Percentiles rank a stretch among this genome's conserved stretches.
These are phyloP conservation scores for Ceryle rudis DNA, from an alignment of 2,797 vertebrate genomes.

Conservation along the genomic window DNA sequence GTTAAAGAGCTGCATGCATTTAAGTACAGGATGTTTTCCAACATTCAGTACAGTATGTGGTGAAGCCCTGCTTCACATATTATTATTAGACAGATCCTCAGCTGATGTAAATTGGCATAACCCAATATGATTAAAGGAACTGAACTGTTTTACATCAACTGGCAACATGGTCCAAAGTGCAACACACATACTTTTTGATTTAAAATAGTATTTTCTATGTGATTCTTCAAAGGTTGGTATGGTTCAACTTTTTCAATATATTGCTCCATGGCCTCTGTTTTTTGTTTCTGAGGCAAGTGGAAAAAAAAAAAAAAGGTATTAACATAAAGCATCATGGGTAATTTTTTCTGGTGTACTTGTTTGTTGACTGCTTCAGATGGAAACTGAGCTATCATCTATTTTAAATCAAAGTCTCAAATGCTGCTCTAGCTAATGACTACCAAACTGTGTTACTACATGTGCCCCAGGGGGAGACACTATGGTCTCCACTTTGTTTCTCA, in stretches of 20 bases:
- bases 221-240: conserved; percentile 60
- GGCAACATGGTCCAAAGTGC: conserved; percentile 46
- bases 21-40: conserved; percentile 75
- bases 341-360: neutral
- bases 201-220: conserved; percentile 66
- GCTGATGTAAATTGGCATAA: conserved; percentile 62
- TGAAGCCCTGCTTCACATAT: conserved; percentile 40
- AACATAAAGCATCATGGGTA: conserved; percentile 24
- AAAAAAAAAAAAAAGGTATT: neutral
- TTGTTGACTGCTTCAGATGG: conserved; percentile 29
- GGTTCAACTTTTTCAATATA: conserved; percentile 13
- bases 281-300: conserved; percentile 46
- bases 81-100: conserved; percentile 66
- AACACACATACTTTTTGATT: conserved; percentile 71
- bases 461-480: neutral
- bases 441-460: neutral
- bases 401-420: conserved; percentile 44
- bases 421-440: neutral
- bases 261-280: neutral
- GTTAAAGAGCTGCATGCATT: conserved; percentile 67
- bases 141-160: conserved; percentile 67
- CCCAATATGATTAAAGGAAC: conserved; percentile 54
- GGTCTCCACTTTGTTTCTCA: neutral
- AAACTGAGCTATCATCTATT: neutral
- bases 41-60: conserved; percentile 59